These are phyloP conservation scores for Chaetodon auriga DNA, from an alignment of 2,113 vertebrate species.

Conservation along the genomic window DNA sequence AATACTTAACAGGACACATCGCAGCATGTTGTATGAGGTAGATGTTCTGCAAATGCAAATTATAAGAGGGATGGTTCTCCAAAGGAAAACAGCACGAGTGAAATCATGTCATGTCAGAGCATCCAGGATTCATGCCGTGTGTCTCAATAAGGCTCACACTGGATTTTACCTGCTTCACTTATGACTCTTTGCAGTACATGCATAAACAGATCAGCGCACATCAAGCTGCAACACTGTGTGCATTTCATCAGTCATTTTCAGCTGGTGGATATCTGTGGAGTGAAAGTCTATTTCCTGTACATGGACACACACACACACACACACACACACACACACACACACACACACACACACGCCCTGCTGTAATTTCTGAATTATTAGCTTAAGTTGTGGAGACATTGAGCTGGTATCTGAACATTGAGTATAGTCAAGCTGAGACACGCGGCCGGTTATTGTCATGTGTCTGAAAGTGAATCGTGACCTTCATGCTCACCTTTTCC, in stretches of 20 bases:
- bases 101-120: neutral
- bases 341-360: neutral
- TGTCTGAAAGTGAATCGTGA: neutral
- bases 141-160: neutral
- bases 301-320: neutral
- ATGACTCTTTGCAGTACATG: neutral
- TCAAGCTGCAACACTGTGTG: too few relatives aligned
- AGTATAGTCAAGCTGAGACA: conserved; percentile 44
- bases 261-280: neutral
- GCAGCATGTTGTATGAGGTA: neutral
- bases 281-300: neutral
- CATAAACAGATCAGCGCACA: neutral
- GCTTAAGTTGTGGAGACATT: neutral
- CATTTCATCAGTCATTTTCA: neutral
- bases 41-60: neutral
- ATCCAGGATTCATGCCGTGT: neutral
- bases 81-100: neutral
- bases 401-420: neutral
- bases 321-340: neutral
- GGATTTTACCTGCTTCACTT: too few relatives aligned
- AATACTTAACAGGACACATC: neutral
- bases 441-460: neutral
- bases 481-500: neutral
- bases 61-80: neutral
- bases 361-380: neutral